Base-by-base conservation (phyloP, 2,797 vertebrate species). In the Tragopan temminckii region DNA sequence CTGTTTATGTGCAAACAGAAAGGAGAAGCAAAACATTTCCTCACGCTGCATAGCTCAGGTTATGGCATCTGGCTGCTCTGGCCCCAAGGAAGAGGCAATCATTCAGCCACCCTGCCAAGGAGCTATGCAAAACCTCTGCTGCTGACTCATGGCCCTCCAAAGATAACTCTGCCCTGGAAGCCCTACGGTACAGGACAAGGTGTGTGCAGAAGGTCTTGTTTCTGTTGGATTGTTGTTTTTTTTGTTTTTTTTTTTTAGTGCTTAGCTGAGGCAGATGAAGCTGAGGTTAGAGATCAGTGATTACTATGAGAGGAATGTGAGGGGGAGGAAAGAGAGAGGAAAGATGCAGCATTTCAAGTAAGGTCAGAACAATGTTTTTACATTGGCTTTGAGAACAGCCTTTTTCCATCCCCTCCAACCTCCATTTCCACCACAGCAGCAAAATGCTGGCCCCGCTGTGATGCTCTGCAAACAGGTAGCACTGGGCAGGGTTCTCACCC, bases 221-320 rank as follows among this genome's bases (percentile, higher is more conserved):
- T n/a, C 31, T 19, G 31, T 55, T 55, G 53, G 53, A 55, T n/a
- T 55, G 53, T 43, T 43, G 3, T 5, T 31, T n/a, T 7, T n/a
- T 10, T 29, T 24, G 7, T 13, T 63, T 38, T 17, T 62, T 62
- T 19, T 62, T 29, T 27, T 27, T 19, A 81, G 62, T 63, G 77
- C 63, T 79, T 88, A 52, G 80, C 63, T 62, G 43, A 52, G 24
- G 90, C 61, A 89, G 80, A 88, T 84, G 95, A 96, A 92, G 50
- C 64, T 92, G 91, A 96, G 94, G 94, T 92, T 95, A 95, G 89
- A 95, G 92, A 95, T 91, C 92, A 93, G 82, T 93, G 94, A 96
- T 91, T 94, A 88, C 92, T 88, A 95, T 1, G 67, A 92, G 77
- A 92, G 74, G 96, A 95, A 95, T 95, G 94, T 96, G 94, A 94